Base-by-base conservation (phyloP, 2,113 vertebrate genomes). In the Lonchura striata region DNA sequence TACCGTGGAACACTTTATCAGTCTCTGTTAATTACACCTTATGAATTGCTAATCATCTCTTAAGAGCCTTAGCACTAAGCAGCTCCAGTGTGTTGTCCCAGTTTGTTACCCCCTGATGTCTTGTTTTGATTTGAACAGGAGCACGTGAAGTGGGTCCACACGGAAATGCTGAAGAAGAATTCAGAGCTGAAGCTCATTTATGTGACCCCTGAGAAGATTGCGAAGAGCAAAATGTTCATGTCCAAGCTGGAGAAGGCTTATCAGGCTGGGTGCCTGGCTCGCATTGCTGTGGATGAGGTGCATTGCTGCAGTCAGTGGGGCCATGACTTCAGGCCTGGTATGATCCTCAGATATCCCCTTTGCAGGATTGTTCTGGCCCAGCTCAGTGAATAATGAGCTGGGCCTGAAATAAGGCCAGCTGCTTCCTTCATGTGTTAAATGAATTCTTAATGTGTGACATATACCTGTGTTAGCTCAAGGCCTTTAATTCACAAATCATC, bases 301-400 rank as follows among this genome's bases (percentile, higher is more conserved):
- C 99, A 99, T 44, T 99, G 99, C 96, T 99, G 99, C 89, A 99
- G 99, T 88, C 99, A 99, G 47, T 99, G 99, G 99, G 99, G 99
- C 11, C 99, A 99, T 2, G 99, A 99, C 93, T 99, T 99, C 98
- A 98, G 99, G 95, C 99, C 99, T 56, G 99, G 99, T 99, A 97
- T 72, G 97, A 50, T 42, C 22, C 3, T 69, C 61, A 63, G 35
- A 72, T 85, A 87, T 25, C 6, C 30, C 24, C 9, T 37, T 13
- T 86, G n/a, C 54, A 27, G 30, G 25, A 24, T 60, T 72, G 7
- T 21, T 69, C 20, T 57, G 54, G 22, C 44, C 46, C n/a, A n/a
- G n/a, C n/a, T 46, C 28, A 41, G 2, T 16, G 56, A 85, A 33
- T 47, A 30, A 33, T n/a, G 35, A 61, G 8, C 3, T 42, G 50